Base-by-base conservation (phyloP, 2,888 invertebrate genomes). In the Tenthredo distinguenda region DNA sequence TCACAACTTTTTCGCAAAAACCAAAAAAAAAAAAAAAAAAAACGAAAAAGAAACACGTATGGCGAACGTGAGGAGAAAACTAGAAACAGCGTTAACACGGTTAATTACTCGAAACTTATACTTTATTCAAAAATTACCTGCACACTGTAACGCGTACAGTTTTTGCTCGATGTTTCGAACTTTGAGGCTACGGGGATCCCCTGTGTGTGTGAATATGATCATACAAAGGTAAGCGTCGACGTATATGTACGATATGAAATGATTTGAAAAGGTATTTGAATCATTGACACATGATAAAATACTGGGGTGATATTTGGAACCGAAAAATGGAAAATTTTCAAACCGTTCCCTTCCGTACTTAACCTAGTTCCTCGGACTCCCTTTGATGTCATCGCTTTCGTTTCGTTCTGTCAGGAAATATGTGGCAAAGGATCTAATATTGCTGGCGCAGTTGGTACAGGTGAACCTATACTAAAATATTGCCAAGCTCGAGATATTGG, bases 371-470 rank as follows among this genome's bases (percentile, higher is more conserved):
- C 43, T 68, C 18, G 86, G 85, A 87, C 87, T 88, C 86, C 87
- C 90, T 91, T 91, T 91, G 90, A 90, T 88, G 89, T 88, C 89
- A 87, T 85, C 86, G 86, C 85, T 85, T 68, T 87, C 87, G 88
- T 88, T 87, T 89, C 89, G 86, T 90, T 90, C 89, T 90, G 89
- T 90, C 87, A 88, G 87, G 87, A 88, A 90, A 88, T 88, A 86
- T 87, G 87, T 87, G 88, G 88, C 87, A 87, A 87, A 86, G 87
- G 89, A 90, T 90, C 90, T 90, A 89, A 90, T 90, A 90, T 90
- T 87, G 89, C 86, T 87, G 87, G 86, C 86, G 87, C 88, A 82
- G 81, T 85, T 58, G 85, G 81, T 55, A 72, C 79, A 85, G 62
- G 65, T 85, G 79, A 55, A 71, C 68, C 55, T 85, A 47, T 85